Evolutionary conservation across 2,888 invertebrate genomes (phyloP), one percentile per base, ranked within the genome.

Genomic region (Parapristionchus giblindavisi): DNA sequence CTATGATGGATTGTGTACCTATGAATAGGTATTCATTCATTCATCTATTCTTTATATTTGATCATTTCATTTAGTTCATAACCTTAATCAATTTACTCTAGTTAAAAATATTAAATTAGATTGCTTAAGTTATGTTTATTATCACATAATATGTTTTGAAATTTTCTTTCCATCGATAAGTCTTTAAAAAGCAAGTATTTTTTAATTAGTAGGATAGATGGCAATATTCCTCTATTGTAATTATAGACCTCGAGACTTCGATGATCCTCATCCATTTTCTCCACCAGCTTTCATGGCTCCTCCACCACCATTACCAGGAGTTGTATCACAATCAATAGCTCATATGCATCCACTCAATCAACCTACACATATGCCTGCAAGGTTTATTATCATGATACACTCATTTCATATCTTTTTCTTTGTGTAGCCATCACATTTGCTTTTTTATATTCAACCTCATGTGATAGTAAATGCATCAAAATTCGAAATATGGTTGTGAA

Each of bases 261-360:
- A 71, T 54, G 70, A 71, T 29, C 70, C 70, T n/a, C 75, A 52
- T 65, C 60, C 76, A 11, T 75, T 77, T 29, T 78, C 78, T 36
- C 78, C 78, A n/a, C 78, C 78, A 14, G 70, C 72, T 29, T 77
- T 70, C 48, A 51, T 77, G 61, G 78, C 78, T 58, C 78, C 78
- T 27, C 75, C 78, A 27, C 77, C 77, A 63, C 78, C 78, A 0
- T 56, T 52, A 27, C 52, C 75, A 17, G 70, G 51, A 40, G 21
- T 5, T 54, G 24, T 6, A 6, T n/a, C n/a, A n/a, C n/a, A n/a
- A n/a, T n/a, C n/a, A n/a, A n/a, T n/a, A n/a, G n/a, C n/a, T n/a
- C n/a, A n/a, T n/a, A 21, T 21, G 5, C 63, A 65, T 43, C 63
- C 63, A 17, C 29, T 43, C 14, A 36, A 40, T 24, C 63, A 65